These are phyloP conservation scores for Volucella zonaria DNA, from an alignment of 2,888 invertebrate genomes.

Conservation along the genomic window DNA sequence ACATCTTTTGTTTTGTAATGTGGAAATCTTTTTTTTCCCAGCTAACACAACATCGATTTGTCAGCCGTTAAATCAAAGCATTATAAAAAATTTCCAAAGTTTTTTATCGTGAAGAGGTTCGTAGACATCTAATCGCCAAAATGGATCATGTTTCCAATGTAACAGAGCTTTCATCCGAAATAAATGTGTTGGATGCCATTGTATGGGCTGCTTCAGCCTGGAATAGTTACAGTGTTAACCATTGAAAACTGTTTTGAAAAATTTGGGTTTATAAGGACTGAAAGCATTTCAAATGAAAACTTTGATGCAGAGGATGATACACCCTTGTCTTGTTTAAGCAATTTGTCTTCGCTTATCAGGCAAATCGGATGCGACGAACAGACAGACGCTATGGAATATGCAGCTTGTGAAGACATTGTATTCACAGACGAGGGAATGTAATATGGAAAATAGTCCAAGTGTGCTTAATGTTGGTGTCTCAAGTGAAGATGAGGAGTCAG, in stretches of 20 bases:
- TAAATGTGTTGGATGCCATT: fast-evolving
- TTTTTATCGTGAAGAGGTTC: neutral
- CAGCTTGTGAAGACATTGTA: conserved; percentile 4
- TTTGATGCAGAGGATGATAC: neutral
- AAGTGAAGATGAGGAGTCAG: neutral
- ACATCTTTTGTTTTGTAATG: too few relatives aligned
- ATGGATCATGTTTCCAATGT: too few relatives aligned
- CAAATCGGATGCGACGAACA: conserved; percentile 1
- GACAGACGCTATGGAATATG: conserved; percentile 5
- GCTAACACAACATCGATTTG: too few relatives aligned
- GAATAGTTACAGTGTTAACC: neutral
- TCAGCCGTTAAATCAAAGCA: too few relatives aligned
- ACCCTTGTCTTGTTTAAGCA: neutral
- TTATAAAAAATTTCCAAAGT: neutral
- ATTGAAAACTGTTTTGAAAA: conserved; percentile 7
- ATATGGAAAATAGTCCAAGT: neutral
- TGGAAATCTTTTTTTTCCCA: too few relatives aligned
- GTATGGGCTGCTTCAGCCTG: neutral
- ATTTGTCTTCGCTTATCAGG: conserved; percentile 15
- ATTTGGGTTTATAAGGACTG: neutral
- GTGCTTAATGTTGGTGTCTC: too few relatives aligned
- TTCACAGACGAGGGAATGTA: neutral
- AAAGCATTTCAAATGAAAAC: neutral
- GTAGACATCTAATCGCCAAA: neutral
- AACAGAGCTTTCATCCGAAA: too few relatives aligned